Base-by-base conservation (phyloP, 64 coral and sea anemone genomes). In the Cladopsammia gracilis region DNA sequence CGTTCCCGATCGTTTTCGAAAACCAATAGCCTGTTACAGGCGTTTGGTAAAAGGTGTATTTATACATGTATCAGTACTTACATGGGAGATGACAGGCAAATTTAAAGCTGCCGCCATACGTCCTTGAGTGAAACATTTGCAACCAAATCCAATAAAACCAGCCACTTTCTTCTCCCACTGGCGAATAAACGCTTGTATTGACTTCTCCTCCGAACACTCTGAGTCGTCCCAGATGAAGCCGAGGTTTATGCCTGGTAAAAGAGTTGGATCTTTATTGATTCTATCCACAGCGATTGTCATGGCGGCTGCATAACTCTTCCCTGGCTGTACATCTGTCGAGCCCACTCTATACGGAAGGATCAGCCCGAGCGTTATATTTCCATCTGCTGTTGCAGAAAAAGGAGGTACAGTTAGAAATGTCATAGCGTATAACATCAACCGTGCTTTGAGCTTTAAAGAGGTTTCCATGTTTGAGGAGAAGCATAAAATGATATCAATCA, bases 61-160 rank as follows among this genome's bases (percentile, higher is more conserved):
- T 34, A 34, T 34, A 34, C 34, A 34, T 34, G 0, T 34, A 34
- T 34, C 34, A 34, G 25, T 88, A 95, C 93, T 99, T 89, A 99
- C 98, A 56, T 90, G 86, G 4, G 98, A 99, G 24, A 99, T 96
- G 60, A 94, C 68, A 6, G 94, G 95, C 46, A 96, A 68, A 90
- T 94, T 96, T 24, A 99, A 48, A 0, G 98, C 60, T 44, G 90
- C 95, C 4, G 98, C 98, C 58, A 99, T 68, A 20, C 98, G 44
- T 13, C 94, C 98, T 51, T 96, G 94, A 0, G 67, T 93, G 4
- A 56, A 70, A 47, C 98, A 99, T 20, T 85, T 75, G 52, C 98
- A 99, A 3, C 91, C 98, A 23, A 96, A 88, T 0, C 98, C 98
- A 51, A 98, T 98, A 46, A 98, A 93, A 2, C 77, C 97, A 46